Evolutionary conservation across 2,113 vertebrate species (phyloP), one percentile per base, ranked within the genome.

Genomic region (Leptocoma aspasia): DNA sequence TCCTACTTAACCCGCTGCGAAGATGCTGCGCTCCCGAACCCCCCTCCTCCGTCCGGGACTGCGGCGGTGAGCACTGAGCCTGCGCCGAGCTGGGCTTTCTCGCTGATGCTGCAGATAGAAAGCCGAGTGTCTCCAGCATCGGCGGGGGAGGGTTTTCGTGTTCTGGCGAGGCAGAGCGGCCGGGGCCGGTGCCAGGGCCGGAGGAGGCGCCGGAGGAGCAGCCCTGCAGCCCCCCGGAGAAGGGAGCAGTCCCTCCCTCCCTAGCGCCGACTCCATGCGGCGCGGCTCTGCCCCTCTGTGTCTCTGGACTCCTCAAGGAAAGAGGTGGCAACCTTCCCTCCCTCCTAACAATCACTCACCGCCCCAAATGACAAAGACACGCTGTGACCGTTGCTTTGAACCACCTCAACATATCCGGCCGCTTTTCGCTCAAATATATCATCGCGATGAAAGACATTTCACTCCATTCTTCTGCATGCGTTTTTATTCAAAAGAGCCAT

Each of bases 101-200:
- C 91, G 98, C 98, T 98, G 98, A 98, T 97, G 98, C 98, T 98
- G 98, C 98, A 98, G 97, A 98, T 98, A 94, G 37, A 35, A 86
- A 91, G 80, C 90, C 17, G 45, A 68, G 92, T 64, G 82, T 92
- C 88, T 90, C 61, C 42, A 15, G 94, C 24, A 27, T 31, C 45
- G 12, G 85, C 39, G 66, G 71, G 90, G 92, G 82, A 52, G 93
- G 94, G 53, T 68, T 69, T 83, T 54, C 20, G 20, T 59, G 82
- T 93, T 78, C 61, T 89, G 91, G 86, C 41, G 54, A 71, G 81
- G 94, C 56, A 45, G 44, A 69, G 61, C 1, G 9, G 47, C 70
- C 30, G 80, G 72, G 42, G 69, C 69, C 37, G 27, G 26, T 47
- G 65, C 71, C 89, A 81, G 54, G 54, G 54, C 69, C 77, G 57